phyloP scores from a whole-genome alignment of 2,113 vertebrate species.

The Toxotes chatareus region DNA sequence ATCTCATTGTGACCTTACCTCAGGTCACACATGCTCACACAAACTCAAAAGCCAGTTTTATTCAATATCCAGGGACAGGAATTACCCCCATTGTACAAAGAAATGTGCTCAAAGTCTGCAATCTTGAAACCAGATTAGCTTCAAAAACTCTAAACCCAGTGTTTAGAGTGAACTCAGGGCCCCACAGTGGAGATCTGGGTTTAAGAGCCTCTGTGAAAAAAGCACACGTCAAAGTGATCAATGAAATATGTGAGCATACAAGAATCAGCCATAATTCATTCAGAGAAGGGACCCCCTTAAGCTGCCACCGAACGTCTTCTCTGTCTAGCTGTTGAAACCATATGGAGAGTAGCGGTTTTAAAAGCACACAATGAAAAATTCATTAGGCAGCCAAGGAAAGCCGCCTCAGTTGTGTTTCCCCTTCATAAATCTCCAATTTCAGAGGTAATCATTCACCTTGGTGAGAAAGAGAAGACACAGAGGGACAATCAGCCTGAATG shows the following conservation, averaged over 20 bases:
- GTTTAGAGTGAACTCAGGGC: slow-evolving; percentile 5
- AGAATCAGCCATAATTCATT: slow-evolving; percentile 60
- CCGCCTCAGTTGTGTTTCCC: slow-evolving; percentile 24
- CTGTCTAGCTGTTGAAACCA: slow-evolving; percentile 40
- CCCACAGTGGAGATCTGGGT: background rate
- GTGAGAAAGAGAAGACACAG: slow-evolving; percentile 18
- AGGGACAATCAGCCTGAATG: slow-evolving; percentile 29
- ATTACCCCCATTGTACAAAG: slow-evolving; percentile 2
- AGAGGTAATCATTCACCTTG: slow-evolving; percentile 58
- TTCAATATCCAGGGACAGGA: slow-evolving; percentile 2
- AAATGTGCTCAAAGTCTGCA: slow-evolving; percentile 19
- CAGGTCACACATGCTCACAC: background rate
- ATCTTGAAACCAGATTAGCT: slow-evolving; percentile 40
- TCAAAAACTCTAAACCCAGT: slow-evolving; percentile 11
- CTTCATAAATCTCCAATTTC: slow-evolving; percentile 58
- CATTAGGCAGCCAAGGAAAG: slow-evolving; percentile 44
- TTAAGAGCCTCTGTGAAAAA: slow-evolving; percentile 1
- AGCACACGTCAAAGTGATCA: slow-evolving; percentile 63
- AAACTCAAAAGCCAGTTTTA: background rate
- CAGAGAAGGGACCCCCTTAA: slow-evolving; percentile 48
- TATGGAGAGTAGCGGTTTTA: slow-evolving; percentile 46
- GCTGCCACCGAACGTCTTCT: slow-evolving; percentile 45
- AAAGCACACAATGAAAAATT: slow-evolving; percentile 56
- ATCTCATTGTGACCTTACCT: background rate
- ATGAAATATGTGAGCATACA: slow-evolving; percentile 52